phyloP scores from a whole-genome alignment of 1,140 invertebrate genomes.

The Drosophila carrolli region DNA sequence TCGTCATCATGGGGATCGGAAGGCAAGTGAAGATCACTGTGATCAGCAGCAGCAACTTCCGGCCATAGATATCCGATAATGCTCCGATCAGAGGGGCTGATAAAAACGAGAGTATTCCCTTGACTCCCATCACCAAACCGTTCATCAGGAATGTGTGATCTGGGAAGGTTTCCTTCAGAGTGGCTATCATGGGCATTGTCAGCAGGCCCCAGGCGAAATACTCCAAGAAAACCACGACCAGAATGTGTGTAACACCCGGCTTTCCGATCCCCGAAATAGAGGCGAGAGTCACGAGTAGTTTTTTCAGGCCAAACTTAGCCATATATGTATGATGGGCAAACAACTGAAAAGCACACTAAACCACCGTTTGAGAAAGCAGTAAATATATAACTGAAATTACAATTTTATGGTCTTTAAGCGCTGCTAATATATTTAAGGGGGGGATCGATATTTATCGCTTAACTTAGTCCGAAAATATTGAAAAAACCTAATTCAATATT shows the following conservation, averaged over 20 bases:
- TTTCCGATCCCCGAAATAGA: constrained; percentile 92
- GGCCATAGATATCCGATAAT: constrained; percentile 98
- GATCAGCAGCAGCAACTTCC: constrained; percentile 98
- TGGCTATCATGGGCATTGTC: constrained; percentile 98
- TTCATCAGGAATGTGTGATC: constrained; percentile 99
- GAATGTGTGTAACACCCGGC: constrained; percentile 97
- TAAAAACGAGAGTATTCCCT: constrained; percentile 98
- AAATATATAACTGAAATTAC: neutral
- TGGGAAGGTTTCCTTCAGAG: constrained; percentile 98
- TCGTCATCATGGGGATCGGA: constrained; percentile 98
- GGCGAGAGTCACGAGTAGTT: neutral
- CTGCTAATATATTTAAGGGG: neutral
- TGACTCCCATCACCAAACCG: constrained; percentile 98
- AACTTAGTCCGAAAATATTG: no score
- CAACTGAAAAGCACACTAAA: neutral
- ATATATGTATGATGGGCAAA: neutral
- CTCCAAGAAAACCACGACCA: constrained; percentile 99
- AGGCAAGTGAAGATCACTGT: constrained; percentile 99
- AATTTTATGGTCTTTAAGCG: neutral
- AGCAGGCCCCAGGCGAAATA: constrained; percentile 99
- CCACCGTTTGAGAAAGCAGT: neutral
- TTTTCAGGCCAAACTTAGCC: constrained; percentile 5
- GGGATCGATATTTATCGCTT: neutral
- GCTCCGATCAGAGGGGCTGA: constrained; percentile 98
- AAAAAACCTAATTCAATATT: no score